These are phyloP conservation scores for Leptopilina syphax DNA, from an alignment of 2,888 invertebrate genomes.

Conservation along the genomic window DNA sequence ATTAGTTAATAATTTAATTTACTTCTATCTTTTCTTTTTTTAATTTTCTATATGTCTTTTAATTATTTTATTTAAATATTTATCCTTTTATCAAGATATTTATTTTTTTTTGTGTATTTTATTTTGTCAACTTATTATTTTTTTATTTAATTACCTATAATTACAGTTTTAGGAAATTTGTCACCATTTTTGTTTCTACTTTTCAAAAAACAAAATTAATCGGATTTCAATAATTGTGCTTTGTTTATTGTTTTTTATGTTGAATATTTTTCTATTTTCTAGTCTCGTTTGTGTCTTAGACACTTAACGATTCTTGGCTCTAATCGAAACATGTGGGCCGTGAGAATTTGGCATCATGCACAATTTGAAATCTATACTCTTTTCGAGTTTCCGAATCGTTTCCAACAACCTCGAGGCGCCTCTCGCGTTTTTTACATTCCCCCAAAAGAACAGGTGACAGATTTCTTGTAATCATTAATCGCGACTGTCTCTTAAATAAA, in stretches of 20 bases:
- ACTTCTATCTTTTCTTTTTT: too few species aligned
- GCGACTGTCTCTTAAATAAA: conserved; percentile 15
- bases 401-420: conserved; percentile 25
- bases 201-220: background rate
- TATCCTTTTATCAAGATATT: too few species aligned
- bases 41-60: too few species aligned
- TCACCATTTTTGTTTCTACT: background rate
- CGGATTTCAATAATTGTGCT: background rate
- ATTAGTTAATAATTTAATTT: too few species aligned
- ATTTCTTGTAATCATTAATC: conserved; percentile 37
- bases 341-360: conserved; percentile 42
- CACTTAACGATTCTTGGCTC: conserved; percentile 7
- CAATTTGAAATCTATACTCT: conserved; percentile 19
- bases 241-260: background rate
- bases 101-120: background rate
- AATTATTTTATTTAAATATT: too few species aligned
- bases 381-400: conserved; percentile 21
- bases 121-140: background rate
- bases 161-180: background rate
- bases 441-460: conserved; percentile 29
- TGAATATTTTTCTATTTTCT: background rate
- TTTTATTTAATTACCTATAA: background rate
- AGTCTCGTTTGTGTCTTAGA: background rate
- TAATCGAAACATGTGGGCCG: conserved; percentile 22
- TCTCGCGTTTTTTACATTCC: conserved; percentile 4